Evolutionary conservation across 2,797 vertebrate genomes (phyloP), one percentile per base, ranked within the genome.

Genomic region (Luscinia luscinia): DNA sequence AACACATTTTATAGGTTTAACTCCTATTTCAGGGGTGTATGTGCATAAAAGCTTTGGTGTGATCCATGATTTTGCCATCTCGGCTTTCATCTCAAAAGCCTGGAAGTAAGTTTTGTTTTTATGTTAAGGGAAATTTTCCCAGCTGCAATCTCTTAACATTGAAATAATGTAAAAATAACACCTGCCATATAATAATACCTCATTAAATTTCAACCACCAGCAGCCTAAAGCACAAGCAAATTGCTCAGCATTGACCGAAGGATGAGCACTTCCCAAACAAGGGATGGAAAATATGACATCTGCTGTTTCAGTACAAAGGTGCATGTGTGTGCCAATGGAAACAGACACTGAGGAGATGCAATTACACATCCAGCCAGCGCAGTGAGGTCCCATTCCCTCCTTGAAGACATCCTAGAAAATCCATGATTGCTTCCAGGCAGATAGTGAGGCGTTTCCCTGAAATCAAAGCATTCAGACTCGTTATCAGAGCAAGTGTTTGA

Each of bases 231-330:
- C 87, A 36, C 43, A 80, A 74, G 27, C 9, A 34, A 63, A 58
- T 11, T 1, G 3, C 45, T 88, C 54, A 72, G 66, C 58, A 20
- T 12, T 78, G 80, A 77, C 83, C 17, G 20, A 68, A 68, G 80
- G 83, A 86, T 62, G 40, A 89, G 51, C 48, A 23, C n/a, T 87
- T 66, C 81, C 91, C 79, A 87, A 87, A 94, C 18, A 88, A 68
- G 80, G 80, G 16, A 64, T 84, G 86, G 95, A 88, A 92, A 90
- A 95, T 84, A 77, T 68, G 26, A 80, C 10, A 24, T 49, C 19
- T 69, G 46, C 67, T 87, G 1, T 57, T 84, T 72, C 87, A 79
- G 68, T 28, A 81, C 64, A 68, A 86, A 93, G 76, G 73, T 93
- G 73, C 23, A 6, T 21, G 34, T 32, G 61, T 10, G 52, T 49